Base-by-base conservation (phyloP, 2,888 invertebrate genomes). In the Drosophila imparisetae region DNA sequence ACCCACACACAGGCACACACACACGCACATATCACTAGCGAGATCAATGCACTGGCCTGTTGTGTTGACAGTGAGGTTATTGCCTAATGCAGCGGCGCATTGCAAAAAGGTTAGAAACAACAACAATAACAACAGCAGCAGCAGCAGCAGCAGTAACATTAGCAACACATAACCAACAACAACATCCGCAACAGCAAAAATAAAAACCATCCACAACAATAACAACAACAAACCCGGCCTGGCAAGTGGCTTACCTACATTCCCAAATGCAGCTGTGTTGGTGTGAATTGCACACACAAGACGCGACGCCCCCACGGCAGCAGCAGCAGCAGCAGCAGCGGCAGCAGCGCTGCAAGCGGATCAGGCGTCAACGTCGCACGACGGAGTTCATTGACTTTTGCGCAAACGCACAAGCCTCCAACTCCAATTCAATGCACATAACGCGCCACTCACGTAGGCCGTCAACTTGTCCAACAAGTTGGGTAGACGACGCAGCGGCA, bases 161-260 rank as follows among this genome's bases (percentile, higher is more conserved):
- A 62, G 55, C 73, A 72, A 72, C 72, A 64, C 55, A 73, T 42
- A 66, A 55, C 53, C 66, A 50, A 32, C 63, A 68, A 48, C 75
- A 62, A 45, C 64, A 72, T 36, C 53, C 49, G 29, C 73, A 76
- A 34, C 72, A 58, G 15, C 58, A 57, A 45, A 60, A 65, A 40
- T 40, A 53, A 11, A 34, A 54, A n/a, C 54, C 50, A 55, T 27
- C 36, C 36, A 29, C 50, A 61, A 29, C 55, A 60, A 21, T 50
- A 62, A 55, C 59, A 72, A 69, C 55, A 72, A 62, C 68, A 76
- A 78, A 74, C 67, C 72, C 81, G 79, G 76, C 76, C 65, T 71
- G 72, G 73, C 80, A 83, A 86, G 86, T 90, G 86, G 86, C 86
- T 90, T 86, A 88, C 86, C 86, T 88, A 90, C 90, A 90, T 90